Evolutionary conservation across 2,888 invertebrate genomes (phyloP).

Genomic region (Linnaemya tessellans): DNA sequence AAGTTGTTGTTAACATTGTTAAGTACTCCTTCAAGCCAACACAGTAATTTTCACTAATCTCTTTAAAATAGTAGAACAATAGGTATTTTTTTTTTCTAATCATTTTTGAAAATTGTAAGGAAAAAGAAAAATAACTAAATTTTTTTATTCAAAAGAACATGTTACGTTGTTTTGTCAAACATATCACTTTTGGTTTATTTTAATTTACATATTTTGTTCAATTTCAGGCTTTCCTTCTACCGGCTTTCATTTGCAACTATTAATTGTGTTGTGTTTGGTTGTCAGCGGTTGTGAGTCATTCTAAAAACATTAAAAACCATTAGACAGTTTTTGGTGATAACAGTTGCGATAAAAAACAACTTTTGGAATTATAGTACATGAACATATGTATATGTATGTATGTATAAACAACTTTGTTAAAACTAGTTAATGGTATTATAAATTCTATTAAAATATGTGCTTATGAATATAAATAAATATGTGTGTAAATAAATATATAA

Average conservation of each 20-base stretch:
- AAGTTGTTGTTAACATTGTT: constrained; percentile 13
- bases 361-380: not conserved
- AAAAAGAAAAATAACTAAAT: not conserved
- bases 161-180: not conserved
- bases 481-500: too few relatives aligned
- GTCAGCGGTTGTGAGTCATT: constrained; percentile 1
- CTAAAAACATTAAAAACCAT: constrained; percentile 17
- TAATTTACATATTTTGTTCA: not conserved
- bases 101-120: not conserved
- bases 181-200: not conserved
- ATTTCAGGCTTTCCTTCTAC: constrained; percentile 7
- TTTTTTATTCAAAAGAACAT: constrained; percentile 7
- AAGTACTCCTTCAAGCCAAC: not conserved
- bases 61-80: constrained; percentile 8
- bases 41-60: not conserved
- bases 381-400: too few relatives aligned
- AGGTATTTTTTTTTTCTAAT: constrained; percentile 19
- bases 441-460: too few relatives aligned
- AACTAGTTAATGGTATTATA: too few relatives aligned
- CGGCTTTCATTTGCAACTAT: constrained; percentile 9
- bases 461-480: too few relatives aligned
- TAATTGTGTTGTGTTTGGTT: constrained; percentile 16
- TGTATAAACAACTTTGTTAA: too few relatives aligned
- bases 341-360: constrained; percentile 1
- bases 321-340: constrained; percentile 39